Conservation (phyloP, 2,113 vertebrate genomes). For the Sakesphorus luctuosus region DNA sequence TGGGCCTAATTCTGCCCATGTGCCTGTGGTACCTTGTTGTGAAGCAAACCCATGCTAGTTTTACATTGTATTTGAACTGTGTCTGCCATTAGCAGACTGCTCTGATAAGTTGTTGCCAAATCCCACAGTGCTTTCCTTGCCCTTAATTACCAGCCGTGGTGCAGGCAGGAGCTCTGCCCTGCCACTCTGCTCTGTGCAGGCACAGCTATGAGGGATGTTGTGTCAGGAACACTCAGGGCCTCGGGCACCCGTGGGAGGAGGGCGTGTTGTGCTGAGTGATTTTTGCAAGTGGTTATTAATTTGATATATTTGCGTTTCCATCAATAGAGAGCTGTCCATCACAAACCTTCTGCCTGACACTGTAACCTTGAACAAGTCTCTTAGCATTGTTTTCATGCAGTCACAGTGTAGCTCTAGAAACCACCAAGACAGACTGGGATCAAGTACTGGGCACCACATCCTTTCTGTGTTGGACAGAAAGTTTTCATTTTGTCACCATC, state of each 20-base stretch:
- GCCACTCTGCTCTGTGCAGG: background rate
- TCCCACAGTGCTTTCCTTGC: accelerated
- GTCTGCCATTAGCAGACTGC: background rate
- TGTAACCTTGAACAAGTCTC: background rate
- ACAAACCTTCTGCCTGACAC: background rate
- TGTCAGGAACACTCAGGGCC: background rate
- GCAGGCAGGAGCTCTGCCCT: background rate
- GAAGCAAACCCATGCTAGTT: background rate
- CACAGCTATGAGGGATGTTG: background rate
- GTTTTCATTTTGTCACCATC: background rate
- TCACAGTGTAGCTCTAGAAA: background rate
- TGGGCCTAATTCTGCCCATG: background rate
- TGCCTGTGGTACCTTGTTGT: background rate
- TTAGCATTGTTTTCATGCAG: background rate
- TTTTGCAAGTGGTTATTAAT: background rate
- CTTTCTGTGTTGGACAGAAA: background rate
- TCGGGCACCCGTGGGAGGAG: background rate
- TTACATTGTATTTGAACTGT: background rate
- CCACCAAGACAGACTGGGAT: background rate
- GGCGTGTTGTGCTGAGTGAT: background rate
- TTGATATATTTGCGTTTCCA: background rate
- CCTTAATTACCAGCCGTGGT: background rate
- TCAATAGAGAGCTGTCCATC: background rate
- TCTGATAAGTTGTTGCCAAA: background rate
- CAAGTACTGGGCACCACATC: background rate